Conservation (phyloP, 2,888 invertebrate species). For the Amphipyra tragopoginis region DNA sequence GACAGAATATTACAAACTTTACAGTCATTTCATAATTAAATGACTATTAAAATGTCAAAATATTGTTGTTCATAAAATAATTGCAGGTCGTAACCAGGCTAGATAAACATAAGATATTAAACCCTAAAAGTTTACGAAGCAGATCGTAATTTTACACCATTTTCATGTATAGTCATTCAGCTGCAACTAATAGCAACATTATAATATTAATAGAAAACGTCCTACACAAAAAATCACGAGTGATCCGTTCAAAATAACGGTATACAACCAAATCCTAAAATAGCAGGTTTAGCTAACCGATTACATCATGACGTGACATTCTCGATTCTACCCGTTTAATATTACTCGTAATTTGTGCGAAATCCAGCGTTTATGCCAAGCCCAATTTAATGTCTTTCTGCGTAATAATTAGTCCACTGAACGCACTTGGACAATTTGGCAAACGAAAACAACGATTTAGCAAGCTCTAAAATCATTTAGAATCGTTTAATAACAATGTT, state of each 20-base stretch:
- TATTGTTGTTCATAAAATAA: no score
- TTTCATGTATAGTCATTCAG: constrained; percentile 7
- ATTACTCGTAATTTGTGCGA: constrained; percentile 75
- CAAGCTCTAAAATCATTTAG: constrained; percentile 27
- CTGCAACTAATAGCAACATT: constrained; percentile 15
- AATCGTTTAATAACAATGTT: constrained; percentile 26
- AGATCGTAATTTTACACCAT: constrained; percentile 15
- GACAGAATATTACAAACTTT: no score
- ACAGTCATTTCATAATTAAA: no score
- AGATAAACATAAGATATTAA: background rate
- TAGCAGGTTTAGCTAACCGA: constrained; percentile 77
- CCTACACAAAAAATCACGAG: constrained; percentile 64
- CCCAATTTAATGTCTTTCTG: constrained; percentile 79
- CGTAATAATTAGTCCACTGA: constrained; percentile 74
- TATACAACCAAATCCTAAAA: constrained; percentile 76
- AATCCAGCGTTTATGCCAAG: constrained; percentile 79
- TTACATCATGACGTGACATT: constrained; percentile 83
- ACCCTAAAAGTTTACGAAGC: background rate
- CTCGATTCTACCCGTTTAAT: constrained; percentile 76
- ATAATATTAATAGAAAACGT: constrained; percentile 60
- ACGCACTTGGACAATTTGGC: constrained; percentile 68
- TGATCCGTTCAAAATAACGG: constrained; percentile 74
- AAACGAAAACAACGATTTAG: constrained; percentile 55
- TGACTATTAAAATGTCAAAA: no score
- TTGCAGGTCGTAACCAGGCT: background rate